Conservation (phyloP, 2,113 vertebrate species). For the Myiozetetes cayanensis region DNA sequence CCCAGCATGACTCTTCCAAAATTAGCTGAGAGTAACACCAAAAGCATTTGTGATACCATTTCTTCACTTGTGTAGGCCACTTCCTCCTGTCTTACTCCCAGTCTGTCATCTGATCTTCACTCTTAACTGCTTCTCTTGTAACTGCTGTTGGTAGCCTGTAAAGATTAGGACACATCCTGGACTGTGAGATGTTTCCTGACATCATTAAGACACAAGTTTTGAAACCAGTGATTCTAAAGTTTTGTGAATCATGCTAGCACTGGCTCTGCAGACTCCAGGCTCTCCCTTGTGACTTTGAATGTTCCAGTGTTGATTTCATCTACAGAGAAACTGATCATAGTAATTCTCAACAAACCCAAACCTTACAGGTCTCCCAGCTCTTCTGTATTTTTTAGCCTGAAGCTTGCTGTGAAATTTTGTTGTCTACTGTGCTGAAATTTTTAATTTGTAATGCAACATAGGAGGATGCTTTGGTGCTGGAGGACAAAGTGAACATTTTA, state of each 20-base stretch:
- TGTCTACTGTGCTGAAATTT: not conserved
- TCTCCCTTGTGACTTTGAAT: not conserved
- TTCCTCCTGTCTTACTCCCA: not conserved
- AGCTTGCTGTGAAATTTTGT: not conserved
- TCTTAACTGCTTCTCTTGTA: constrained; percentile 49
- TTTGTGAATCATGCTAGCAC: not conserved
- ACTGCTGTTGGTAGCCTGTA: constrained; percentile 43
- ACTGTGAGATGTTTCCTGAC: not conserved
- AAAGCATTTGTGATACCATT: constrained; percentile 13
- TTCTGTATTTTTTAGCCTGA: not conserved
- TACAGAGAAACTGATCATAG: not conserved
- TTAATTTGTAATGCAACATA: not conserved
- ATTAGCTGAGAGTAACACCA: constrained; percentile 47
- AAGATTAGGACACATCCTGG: not conserved
- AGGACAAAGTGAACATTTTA: not conserved
- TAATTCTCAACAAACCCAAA: not conserved
- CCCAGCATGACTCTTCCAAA: not conserved
- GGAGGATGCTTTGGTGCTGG: not conserved
- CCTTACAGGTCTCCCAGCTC: not conserved
- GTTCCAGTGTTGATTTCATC: not conserved
- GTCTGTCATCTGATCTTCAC: not conserved
- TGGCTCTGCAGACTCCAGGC: not conserved
- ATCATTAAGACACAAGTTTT: not conserved
- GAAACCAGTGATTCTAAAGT: not conserved
- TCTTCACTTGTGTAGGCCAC: not conserved